Conservation (phyloP, 2,797 vertebrate genomes). For the Ceryle rudis region DNA sequence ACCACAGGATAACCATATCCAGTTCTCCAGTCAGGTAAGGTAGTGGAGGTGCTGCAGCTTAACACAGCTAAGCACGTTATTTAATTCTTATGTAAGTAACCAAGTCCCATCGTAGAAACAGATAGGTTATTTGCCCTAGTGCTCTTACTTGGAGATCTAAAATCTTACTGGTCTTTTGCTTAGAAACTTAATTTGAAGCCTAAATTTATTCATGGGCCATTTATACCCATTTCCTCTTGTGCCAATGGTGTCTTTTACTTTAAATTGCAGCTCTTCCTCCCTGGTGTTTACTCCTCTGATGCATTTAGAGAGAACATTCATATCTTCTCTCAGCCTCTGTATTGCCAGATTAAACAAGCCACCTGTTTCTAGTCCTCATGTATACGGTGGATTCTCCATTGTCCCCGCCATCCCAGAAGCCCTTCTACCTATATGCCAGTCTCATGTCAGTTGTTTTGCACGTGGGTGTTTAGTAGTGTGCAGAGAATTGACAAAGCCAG, state of each 20-base stretch:
- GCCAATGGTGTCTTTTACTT: background rate
- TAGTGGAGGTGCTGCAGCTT: background rate
- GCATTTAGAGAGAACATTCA: background rate
- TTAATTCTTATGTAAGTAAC: background rate
- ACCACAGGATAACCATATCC: background rate
- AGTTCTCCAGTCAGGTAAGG: background rate
- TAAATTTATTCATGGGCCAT: constrained; percentile 26
- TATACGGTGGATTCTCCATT: background rate
- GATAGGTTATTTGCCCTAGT: background rate
- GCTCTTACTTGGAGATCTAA: background rate
- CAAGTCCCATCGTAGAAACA: background rate
- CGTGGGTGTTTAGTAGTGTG: background rate
- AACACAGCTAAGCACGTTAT: background rate
- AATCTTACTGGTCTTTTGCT: background rate
- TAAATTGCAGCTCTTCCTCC: constrained; percentile 27
- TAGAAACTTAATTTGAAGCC: constrained; percentile 9
- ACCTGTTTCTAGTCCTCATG: background rate
- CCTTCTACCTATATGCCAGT: background rate
- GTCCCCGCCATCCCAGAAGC: background rate
- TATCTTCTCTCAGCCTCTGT: background rate
- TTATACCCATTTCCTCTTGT: constrained; percentile 16
- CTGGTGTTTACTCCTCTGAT: constrained; percentile 11
- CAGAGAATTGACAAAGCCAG: background rate
- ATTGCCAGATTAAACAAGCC: constrained; percentile 4
- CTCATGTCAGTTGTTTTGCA: background rate